Percentiles rank a stretch among this genome's conserved stretches.
phyloP scores from a whole-genome alignment of 2,113 vertebrate species.

The Suncus etruscus region DNA sequence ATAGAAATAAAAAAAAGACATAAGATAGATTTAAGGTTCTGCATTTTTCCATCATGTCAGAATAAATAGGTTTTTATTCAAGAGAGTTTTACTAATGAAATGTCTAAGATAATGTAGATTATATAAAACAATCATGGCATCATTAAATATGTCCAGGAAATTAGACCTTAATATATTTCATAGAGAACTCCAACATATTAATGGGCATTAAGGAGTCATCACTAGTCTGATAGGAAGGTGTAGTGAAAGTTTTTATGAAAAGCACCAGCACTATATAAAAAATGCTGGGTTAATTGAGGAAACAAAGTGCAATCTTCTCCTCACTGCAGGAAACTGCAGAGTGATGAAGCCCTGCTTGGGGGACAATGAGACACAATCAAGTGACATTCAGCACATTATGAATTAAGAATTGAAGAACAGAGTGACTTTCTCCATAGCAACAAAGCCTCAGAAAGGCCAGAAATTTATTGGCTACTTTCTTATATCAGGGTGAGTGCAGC shows the following conservation, averaged over 20 bases:
- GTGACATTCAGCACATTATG: conserved; percentile 52
- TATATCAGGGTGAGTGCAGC: neutral
- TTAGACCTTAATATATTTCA: conserved; percentile 46
- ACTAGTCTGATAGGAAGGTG: conserved; percentile 48
- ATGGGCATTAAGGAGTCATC: neutral
- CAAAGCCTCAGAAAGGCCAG: conserved; percentile 2
- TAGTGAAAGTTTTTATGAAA: conserved; percentile 15
- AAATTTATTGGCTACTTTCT: conserved; percentile 23
- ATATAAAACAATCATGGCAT: conserved; percentile 10
- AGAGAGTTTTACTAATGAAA: neutral
- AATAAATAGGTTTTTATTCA: neutral
- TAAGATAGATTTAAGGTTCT: neutral
- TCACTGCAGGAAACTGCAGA: conserved; percentile 53
- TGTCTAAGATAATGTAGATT: conserved; percentile 10
- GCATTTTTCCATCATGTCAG: neutral
- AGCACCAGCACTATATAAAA: conserved; percentile 27
- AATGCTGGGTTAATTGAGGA: conserved; percentile 65
- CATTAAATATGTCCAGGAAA: conserved; percentile 5
- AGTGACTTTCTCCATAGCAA: conserved; percentile 64
- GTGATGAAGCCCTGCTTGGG: conserved; percentile 59
- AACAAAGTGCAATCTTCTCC: conserved; percentile 63
- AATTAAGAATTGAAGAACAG: conserved; percentile 69
- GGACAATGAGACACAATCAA: conserved; percentile 65
- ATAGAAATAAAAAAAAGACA: neutral
- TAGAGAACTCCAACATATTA: conserved; percentile 16